These are phyloP conservation scores for Oriolus oriolus DNA, from an alignment of 2,113 vertebrate species.

Conservation along the genomic window DNA sequence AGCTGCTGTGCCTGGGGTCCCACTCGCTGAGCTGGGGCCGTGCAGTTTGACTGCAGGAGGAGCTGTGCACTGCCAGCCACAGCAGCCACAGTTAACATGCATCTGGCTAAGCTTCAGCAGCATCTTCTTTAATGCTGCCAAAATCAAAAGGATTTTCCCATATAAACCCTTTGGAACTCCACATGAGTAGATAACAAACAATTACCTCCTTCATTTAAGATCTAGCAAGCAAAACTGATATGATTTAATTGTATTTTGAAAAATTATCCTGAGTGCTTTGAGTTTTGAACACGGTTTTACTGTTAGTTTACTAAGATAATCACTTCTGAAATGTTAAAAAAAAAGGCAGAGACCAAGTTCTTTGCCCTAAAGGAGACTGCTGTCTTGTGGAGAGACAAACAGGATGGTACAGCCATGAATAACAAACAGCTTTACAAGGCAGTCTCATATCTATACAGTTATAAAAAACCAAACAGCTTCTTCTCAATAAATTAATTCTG, in stretches of 20 bases:
- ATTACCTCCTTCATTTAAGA: not conserved
- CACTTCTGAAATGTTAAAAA: not conserved
- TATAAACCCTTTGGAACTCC: not conserved
- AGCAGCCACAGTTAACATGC: not conserved
- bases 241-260: not conserved
- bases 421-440: not conserved
- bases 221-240: not conserved
- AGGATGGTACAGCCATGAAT: not conserved
- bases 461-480: not conserved
- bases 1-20: not conserved
- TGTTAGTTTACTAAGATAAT: not conserved
- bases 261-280: not conserved
- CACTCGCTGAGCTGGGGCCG: not conserved
- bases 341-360: not conserved
- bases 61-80: not conserved
- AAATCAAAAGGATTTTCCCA: not conserved
- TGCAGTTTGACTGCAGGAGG: not conserved
- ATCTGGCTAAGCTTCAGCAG: not conserved
- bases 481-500: slow-evolving; percentile 14
- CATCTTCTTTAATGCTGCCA: not conserved
- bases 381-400: not conserved
- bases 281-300: not conserved
- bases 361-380: not conserved
- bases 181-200: rapidly evolving
- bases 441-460: not conserved